Base-by-base conservation (phyloP, 2,888 invertebrate species). In the Cremastinae sp. region DNA sequence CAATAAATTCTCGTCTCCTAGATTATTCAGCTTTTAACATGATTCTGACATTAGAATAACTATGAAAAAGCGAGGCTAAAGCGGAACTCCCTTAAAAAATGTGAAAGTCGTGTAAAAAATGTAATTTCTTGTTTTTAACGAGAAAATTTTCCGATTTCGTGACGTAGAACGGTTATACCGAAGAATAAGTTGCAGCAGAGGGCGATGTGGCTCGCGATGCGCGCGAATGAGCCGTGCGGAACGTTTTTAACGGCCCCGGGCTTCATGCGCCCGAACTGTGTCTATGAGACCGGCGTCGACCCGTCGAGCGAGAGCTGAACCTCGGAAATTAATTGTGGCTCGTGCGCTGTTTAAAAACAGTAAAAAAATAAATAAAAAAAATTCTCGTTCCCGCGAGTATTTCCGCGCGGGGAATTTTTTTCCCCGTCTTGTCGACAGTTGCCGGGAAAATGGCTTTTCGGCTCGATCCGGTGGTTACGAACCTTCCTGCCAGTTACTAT, bases 121-220 rank as follows among this genome's bases (percentile, higher is more conserved):
- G n/a, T n/a, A n/a, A n/a, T n/a, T n/a, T n/a, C n/a, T n/a, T n/a
- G n/a, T n/a, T n/a, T n/a, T n/a, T n/a, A n/a, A n/a, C n/a, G n/a
- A n/a, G n/a, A n/a, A n/a, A n/a, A n/a, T n/a, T n/a, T n/a, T n/a
- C n/a, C n/a, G n/a, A n/a, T n/a, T n/a, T n/a, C n/a, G n/a, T n/a
- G n/a, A n/a, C n/a, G n/a, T n/a, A n/a, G n/a, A n/a, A n/a, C n/a
- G n/a, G n/a, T n/a, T n/a, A n/a, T n/a, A n/a, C n/a, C n/a, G n/a
- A n/a, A n/a, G n/a, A n/a, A n/a, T n/a, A n/a, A n/a, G n/a, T n/a
- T n/a, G n/a, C n/a, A n/a, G n/a, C n/a, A n/a, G n/a, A n/a, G n/a
- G n/a, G 81, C 80, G 81, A 81, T 81, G 81, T 80, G 79, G 81
- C 79, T 81, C 79, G 78, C 78, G 75, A 81, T 79, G 80, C 69